Evolutionary conservation across 2,888 invertebrate species (phyloP).

Genomic region (Laspeyria flexula): DNA sequence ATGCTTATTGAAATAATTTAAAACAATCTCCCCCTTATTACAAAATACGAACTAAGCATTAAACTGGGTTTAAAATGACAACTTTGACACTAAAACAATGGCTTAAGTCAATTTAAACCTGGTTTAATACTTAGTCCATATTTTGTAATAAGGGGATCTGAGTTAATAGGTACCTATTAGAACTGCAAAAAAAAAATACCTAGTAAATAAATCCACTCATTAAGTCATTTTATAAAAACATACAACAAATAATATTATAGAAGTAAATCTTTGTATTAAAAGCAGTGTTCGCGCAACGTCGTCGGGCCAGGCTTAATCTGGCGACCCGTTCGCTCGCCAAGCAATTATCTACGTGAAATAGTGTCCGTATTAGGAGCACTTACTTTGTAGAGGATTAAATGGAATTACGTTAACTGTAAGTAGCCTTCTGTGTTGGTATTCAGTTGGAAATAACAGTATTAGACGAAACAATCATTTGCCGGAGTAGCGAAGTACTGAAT

Average conservation of each 20-base stretch:
- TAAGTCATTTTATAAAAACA: slow-evolving; percentile 37
- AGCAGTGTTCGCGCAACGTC: slow-evolving; percentile 54
- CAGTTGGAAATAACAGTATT: slow-evolving; percentile 58
- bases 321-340: slow-evolving; percentile 64
- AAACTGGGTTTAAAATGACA: too few relatives aligned
- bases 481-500: slow-evolving; percentile 18
- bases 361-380: slow-evolving; percentile 77
- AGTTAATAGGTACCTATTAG: too few relatives aligned
- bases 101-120: too few relatives aligned
- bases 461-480: slow-evolving; percentile 42
- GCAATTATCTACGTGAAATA: slow-evolving; percentile 83
- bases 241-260: slow-evolving; percentile 38
- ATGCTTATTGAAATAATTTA: too few relatives aligned
- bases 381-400: slow-evolving; percentile 76
- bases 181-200: slow-evolving; percentile 13
- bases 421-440: slow-evolving; percentile 62
- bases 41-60: too few relatives aligned
- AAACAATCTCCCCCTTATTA: too few relatives aligned
- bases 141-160: too few relatives aligned
- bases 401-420: slow-evolving; percentile 75
- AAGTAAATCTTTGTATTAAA: slow-evolving; percentile 51
- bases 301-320: slow-evolving; percentile 63
- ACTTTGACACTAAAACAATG: too few relatives aligned
- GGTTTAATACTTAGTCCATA: too few relatives aligned
- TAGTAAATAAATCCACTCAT: slow-evolving; percentile 23